Percentiles rank a stretch among this genome's conserved stretches.
phyloP scores from a whole-genome alignment of 2,113 vertebrate species.

The rat (Rattus norvegicus) region GRCr8 NC_086032.1:72286501-72287000 shows the following conservation, averaged over 20 bases:
- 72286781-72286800: not conserved
- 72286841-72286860: not conserved
- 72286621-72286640: not conserved
- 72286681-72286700: not conserved
- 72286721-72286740: not conserved
- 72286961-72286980: not conserved
- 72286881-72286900: not conserved
- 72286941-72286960: not conserved
- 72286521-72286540: not conserved
- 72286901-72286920: not conserved
- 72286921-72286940: not conserved
- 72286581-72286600: not conserved
- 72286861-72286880: not conserved
- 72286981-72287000: not conserved
- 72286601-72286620: not conserved
- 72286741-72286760: not conserved
- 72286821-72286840: not conserved
- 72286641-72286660: too few species aligned
- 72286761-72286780: not conserved
- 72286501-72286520: not conserved
- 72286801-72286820: not conserved
- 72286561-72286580: not conserved
- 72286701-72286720: not conserved
- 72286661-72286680: not conserved
- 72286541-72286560: not conserved